These are phyloP conservation scores for Paramormyrops kingsleyae DNA, from an alignment of 2,113 vertebrate species.

Conservation along the genomic window DNA sequence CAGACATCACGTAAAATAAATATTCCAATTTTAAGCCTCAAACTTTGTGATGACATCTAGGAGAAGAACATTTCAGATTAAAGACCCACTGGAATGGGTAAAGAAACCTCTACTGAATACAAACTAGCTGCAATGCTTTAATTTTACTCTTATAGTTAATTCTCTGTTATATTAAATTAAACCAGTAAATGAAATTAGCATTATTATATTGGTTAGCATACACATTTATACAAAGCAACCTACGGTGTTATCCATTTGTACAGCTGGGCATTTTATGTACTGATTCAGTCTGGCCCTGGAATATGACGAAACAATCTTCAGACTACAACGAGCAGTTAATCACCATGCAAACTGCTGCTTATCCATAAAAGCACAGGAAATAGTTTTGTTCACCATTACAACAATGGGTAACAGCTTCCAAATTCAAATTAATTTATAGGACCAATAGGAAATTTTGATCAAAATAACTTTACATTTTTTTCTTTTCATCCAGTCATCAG, in stretches of 20 bases:
- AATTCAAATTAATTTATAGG: not conserved
- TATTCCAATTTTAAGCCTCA: slow-evolving; percentile 18
- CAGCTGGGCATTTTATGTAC: not conserved
- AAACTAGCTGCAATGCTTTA: not conserved
- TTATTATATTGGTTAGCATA: not conserved
- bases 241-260: not conserved
- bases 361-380: not conserved
- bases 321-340: not conserved
- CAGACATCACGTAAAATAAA: slow-evolving; percentile 37
- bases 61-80: slow-evolving; percentile 20
- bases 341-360: not conserved
- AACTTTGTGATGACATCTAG: slow-evolving; percentile 9
- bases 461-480: not conserved
- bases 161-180: slow-evolving; percentile 4
- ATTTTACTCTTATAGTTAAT: not conserved
- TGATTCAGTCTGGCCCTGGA: not conserved
- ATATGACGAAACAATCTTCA: not conserved
- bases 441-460: not conserved
- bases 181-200: not conserved
- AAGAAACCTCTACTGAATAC: slow-evolving; percentile 13
- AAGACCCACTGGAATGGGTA: slow-evolving; percentile 14
- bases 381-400: not conserved
- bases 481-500: not conserved
- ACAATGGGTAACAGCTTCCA: not conserved
- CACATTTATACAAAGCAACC: not conserved